Evolutionary conservation across 1,140 invertebrate genomes (phyloP), one percentile per base, ranked within the genome.

Genomic region (Leptopilina boulardi): DNA sequence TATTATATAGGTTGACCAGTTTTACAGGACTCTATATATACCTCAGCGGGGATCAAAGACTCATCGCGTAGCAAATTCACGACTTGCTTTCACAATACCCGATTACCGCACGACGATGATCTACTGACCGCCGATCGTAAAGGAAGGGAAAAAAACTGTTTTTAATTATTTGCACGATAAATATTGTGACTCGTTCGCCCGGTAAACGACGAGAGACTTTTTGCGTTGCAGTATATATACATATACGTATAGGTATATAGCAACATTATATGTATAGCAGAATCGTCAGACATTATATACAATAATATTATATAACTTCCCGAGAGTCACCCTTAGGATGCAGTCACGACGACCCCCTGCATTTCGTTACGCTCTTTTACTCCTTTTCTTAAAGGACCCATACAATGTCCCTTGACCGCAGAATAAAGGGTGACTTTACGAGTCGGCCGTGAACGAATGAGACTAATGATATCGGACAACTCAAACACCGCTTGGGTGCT

Each of bases 351-450:
- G 6, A 34, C 30, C 82, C 82, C 82, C 79, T 76, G 78, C 79
- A 42, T 79, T 84, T 84, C 80, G 82, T 82, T 78, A 84, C 82
- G 79, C 80, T 83, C 82, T 84, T 84, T 84, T 80, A 84, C 82
- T 82, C 77, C 82, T 84, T 84, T 84, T 82, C 82, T 82, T 82
- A 59, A 66, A 75, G 77, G 73, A 79, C 82, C n/a, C 75, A 84
- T 84, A 75, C 77, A 81, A 84, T 84, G 80, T 79, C 77, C 79
- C 80, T 84, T 84, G 80, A 84, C 82, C 82, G 77, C 80, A 84
- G 80, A 75, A 84, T 82, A 84, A 84, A 84, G 80, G 79, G 80
- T 82, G 80, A 84, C 80, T 82, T 82, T 79, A 78, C 76, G 80
- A 80, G 78, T 82, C 82, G 77, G 56, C 80, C 79, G 79, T 84